Base-by-base conservation (phyloP, 2,888 invertebrate genomes). In the Agriotes lineatus region DNA sequence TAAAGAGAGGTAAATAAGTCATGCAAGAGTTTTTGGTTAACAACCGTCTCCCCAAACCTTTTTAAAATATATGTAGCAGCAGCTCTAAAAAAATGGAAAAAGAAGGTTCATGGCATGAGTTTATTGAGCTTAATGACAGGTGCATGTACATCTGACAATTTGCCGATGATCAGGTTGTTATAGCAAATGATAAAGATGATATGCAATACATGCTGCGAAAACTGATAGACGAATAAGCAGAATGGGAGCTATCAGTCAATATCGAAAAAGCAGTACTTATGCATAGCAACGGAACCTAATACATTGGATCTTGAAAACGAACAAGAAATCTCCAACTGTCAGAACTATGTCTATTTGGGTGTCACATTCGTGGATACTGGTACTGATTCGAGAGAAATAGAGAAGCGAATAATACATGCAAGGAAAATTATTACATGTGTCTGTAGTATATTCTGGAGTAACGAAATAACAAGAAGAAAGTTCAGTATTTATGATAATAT, bases 61-160 rank as follows among this genome's bases (percentile, higher is more conserved):
- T 25, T 25, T 25, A 25, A 25, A 25, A 25, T 25, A 25, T 25
- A 25, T 7, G 25, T 25, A 25, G 25, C 25, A 16, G 12, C 45
- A 45, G 19, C 19, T n/a, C 12, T 45, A 5, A 18, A 45, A 20
- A 56, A 14, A 42, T 58, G 19, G 58, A 58, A 20, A 42, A 42
- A 10, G 20, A 58, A 58, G 33, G 22, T 14, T 35, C n/a, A 18
- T 25, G 39, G 20, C 10, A 58, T 58, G 19, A 42, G 58, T 42
- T n/a, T n/a, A 58, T 58, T 42, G n/a, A 58, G 42, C 39, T 58
- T 10, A 56, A 35, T 14, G 35, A 33, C 50, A 50, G 25, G 22
- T 58, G 42, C 22, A n/a, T 58, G 20, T 58, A 42, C 30, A 58
- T 22, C n/a, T 42, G 19, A 7, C 58, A 19, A 25, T 58, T 58